These are phyloP conservation scores for Epistrophe eligans DNA, from an alignment of 2,888 invertebrate species.

Conservation along the genomic window DNA sequence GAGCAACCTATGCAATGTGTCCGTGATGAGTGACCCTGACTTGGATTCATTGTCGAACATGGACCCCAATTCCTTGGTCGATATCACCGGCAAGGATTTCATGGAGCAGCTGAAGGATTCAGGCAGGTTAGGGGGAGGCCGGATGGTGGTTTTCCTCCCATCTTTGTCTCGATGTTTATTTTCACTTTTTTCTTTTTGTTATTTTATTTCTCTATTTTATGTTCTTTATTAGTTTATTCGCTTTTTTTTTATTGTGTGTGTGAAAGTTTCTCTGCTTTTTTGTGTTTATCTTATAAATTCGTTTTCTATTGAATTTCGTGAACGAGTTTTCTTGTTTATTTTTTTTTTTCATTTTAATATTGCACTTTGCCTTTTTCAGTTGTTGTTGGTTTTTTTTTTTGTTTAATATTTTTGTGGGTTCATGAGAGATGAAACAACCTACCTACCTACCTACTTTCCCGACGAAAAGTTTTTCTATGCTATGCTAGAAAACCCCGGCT, in stretches of 20 bases:
- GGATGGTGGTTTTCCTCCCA: conserved; percentile 77
- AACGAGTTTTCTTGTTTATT: neutral
- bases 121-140: conserved; percentile 86
- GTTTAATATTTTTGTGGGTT: conserved; percentile 3
- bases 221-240: conserved; percentile 27
- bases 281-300: conserved; percentile 24
- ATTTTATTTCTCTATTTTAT: conserved; percentile 47
- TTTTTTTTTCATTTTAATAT: neutral
- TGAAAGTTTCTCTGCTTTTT: conserved; percentile 25
- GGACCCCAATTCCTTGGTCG: conserved; percentile 94
- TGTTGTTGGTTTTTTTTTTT: neutral
- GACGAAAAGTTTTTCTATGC: conserved; percentile 10
- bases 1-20: conserved; percentile 93
- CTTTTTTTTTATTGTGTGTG: conserved; percentile 5
- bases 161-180: conserved; percentile 79
- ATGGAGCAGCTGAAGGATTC: conserved; percentile 88
- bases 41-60: conserved; percentile 93
- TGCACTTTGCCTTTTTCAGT: conserved; percentile 9
- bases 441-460: neutral
- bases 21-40: conserved; percentile 92
- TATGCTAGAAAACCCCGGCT: neutral
- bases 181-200: conserved; percentile 28
- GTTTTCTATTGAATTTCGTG: conserved; percentile 36
- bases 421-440: neutral
- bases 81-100: conserved; percentile 91